Conservation (phyloP, 2,888 invertebrate species). For the Tineola bisselliella region DNA sequence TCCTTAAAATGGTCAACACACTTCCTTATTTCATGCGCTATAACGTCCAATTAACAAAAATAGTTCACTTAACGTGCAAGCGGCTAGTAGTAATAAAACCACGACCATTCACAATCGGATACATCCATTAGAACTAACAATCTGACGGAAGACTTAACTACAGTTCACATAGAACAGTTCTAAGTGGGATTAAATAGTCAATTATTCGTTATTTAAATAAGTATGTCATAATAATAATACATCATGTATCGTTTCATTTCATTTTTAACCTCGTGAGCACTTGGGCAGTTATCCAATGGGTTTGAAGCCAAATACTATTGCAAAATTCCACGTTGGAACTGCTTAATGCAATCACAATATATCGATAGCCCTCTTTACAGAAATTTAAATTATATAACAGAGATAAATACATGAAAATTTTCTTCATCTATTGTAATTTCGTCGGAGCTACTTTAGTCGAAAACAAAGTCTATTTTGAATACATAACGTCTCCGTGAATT, state of each 20-base stretch:
- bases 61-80: background rate
- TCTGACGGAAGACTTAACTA: background rate
- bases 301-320: background rate
- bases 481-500: slow-evolving; percentile 30
- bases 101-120: background rate
- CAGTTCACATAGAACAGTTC: background rate
- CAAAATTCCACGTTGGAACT: background rate
- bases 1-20: background rate
- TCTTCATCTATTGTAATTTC: background rate
- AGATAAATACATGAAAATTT: background rate
- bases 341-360: background rate
- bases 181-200: background rate
- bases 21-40: background rate
- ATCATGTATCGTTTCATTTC: background rate
- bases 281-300: background rate
- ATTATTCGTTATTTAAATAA: background rate
- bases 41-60: background rate
- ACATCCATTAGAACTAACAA: background rate
- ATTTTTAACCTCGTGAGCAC: background rate
- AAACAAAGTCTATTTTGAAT: slow-evolving; percentile 18
- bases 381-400: too few relatives aligned
- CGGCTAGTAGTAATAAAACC: background rate
- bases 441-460: background rate
- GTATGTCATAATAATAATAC: background rate
- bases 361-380: background rate